Evolutionary conservation across 2,888 invertebrate genomes (phyloP), one percentile per base, ranked within the genome.

Genomic region (Tipula unca): DNA sequence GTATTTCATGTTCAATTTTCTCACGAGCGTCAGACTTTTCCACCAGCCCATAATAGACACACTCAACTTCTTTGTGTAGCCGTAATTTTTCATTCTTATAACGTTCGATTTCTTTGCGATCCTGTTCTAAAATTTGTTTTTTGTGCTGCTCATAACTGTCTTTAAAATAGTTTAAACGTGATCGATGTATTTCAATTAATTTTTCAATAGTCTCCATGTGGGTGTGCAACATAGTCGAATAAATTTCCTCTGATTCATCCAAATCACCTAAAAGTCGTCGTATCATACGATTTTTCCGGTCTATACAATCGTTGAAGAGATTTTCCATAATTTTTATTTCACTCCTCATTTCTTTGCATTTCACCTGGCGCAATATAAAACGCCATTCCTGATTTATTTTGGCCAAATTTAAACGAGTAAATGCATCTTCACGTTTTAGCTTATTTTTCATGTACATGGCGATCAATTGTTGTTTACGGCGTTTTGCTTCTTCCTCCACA

Each of bases 311-410:
- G 85, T 89, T 87, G 84, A 89, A 91, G 86, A 89, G 89, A 85
- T 88, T 88, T 85, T 89, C 89, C 86, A 91, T 88, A 89, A 94
- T 94, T 90, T 92, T 92, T 82, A 96, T 93, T 87, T 95, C 94
- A 42, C 93, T 91, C 54, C 93, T 92, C 91, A 96, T 92, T 89
- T 96, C 95, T 86, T 94, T 93, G 88, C 95, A 94, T 91, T 96
- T 97, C 85, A 94, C 92, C 89, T 93, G 93, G 0, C 97, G 93
- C 86, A 97, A 90, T 86, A 95, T 93, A 87, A 93, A 94, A 84
- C 96, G 93, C 96, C 96, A 97, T 90, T 95, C 94, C 90, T 96
- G 96, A 89, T 96, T 96, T 85, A 97, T 94, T 91, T 97, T 97
- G 0, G 96, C 96, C 87, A 94, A 93, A 89, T 97, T 97, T 85